Base-by-base conservation (phyloP, 2,888 invertebrate species). In the Hypercompe scribonia region DNA sequence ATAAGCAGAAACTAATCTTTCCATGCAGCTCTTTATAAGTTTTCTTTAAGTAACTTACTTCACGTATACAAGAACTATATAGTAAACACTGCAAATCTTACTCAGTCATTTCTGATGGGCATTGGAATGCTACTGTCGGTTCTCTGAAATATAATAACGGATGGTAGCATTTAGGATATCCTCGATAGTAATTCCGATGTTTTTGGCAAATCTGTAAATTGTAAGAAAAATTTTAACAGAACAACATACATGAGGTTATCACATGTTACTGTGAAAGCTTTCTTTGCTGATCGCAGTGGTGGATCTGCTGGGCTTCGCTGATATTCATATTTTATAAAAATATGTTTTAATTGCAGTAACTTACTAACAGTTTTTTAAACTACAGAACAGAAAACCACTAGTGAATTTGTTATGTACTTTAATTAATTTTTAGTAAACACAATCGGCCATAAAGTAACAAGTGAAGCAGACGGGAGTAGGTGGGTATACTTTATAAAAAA, bases 161-260 rank as follows among this genome's bases (percentile, higher is more conserved):
- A 88, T 97, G 96, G 74, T 96, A 86, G n/a, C 89, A 81, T 69
- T 96, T 95, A 21, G 96, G 93, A 78, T 95, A 94, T 76, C 96
- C 96, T 88, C 93, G 96, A 82, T 97, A 96, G 88, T 96, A 96
- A 81, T 96, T 96, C 77, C 97, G 91, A 80, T 97, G 96, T 85
- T 93, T 88, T 88, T 96, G 97, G 71, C 95, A 95, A 42, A 92
- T 92, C 96, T 96, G 84, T 5, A 75, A 77, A 58, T 68, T 46
- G 46, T 2, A 31, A 31, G 58, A 42, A 61, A 65, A 15, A 39
- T 21, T 28, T 46, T 15, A 36, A 42, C 39, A 3, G 28, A 28
- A 28, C 4, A 13, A 3, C 24, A 0, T 11, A 5, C 21, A 46
- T 50, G 21, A 0, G 3, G 21, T 46, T 7, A 21, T 7, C 21